A percentile compares a stretch with the other conserved stretches of the same genome.
Conservation (phyloP, 2,797 vertebrate genomes). For the Typhlichthys subterraneus region DNA sequence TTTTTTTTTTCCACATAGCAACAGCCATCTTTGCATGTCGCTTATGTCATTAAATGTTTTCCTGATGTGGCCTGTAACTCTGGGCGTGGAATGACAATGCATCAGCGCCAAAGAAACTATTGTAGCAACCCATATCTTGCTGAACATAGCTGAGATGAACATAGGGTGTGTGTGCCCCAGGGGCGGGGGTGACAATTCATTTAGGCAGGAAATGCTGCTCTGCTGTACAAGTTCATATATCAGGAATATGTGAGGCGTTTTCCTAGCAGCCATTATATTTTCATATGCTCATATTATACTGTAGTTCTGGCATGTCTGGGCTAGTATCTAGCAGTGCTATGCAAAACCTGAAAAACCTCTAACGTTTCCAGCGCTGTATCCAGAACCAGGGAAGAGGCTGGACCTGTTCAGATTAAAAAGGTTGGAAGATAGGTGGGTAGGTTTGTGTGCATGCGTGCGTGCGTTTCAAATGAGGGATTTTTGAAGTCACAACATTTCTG, state of each 20-base stretch:
- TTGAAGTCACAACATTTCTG: conserved; percentile 19
- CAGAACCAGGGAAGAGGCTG: conserved; percentile 13
- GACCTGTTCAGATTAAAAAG: conserved; percentile 28
- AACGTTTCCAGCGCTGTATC: conserved; percentile 41
- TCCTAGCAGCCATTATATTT: conserved; percentile 8
- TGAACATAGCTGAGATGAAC: conserved; percentile 36
- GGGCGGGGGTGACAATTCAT: conserved; percentile 19
- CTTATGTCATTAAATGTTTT: conserved; percentile 10
- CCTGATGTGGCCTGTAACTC: conserved; percentile 19
- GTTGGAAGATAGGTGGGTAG: conserved; percentile 43
- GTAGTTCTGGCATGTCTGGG: conserved; percentile 58
- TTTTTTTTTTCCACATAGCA: no score
- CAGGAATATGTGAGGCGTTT: conserved; percentile 23
- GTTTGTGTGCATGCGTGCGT: no score
- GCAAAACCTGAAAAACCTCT: conserved; percentile 72
- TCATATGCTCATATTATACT: conserved; percentile 30
- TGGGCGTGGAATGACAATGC: conserved; percentile 48
- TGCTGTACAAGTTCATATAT: conserved; percentile 11
- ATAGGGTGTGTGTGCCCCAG: conserved; percentile 27
- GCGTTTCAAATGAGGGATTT: conserved; percentile 6
- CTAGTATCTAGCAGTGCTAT: conserved; percentile 33
- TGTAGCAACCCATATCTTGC: conserved; percentile 22
- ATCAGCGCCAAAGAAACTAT: conserved; percentile 29
- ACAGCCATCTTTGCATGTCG: no score
- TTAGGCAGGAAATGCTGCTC: no score